Conservation (phyloP, 2,888 invertebrate genomes). For the Andrena fulva region DNA sequence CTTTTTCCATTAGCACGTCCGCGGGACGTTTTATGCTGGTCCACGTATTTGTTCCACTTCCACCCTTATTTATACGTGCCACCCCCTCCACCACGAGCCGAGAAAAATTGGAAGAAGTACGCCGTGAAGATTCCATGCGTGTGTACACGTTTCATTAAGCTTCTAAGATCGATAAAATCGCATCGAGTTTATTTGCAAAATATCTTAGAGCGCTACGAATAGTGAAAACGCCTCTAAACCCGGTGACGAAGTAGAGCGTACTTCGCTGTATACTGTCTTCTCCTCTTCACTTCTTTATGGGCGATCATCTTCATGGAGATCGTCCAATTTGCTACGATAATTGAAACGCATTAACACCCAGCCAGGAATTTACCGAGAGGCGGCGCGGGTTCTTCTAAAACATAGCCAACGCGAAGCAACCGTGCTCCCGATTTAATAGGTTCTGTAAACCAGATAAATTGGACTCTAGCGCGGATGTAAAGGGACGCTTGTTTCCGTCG, state of each 20-base stretch:
- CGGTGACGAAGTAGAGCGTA: not conserved
- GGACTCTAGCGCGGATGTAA: constrained; percentile 63
- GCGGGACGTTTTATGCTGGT: constrained; percentile 34
- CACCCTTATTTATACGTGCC: constrained; percentile 21
- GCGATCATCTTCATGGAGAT: not conserved
- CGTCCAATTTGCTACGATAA: not conserved
- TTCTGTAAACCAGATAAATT: constrained; percentile 67
- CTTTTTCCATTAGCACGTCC: constrained; percentile 61
- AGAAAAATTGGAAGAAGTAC: constrained; percentile 2
- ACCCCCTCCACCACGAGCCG: not conserved
- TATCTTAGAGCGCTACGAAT: not conserved
- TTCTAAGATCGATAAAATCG: too few species aligned
- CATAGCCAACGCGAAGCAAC: constrained; percentile 16
- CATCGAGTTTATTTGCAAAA: not conserved
- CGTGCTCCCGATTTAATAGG: constrained; percentile 57
- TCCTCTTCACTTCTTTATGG: not conserved
- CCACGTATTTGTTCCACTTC: constrained; percentile 32
- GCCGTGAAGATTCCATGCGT: not conserved
- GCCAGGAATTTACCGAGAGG: not conserved
- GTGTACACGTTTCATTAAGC: too few species aligned
- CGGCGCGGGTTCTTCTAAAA: constrained; percentile 8
- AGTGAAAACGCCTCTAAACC: too few species aligned
- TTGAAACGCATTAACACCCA: not conserved
- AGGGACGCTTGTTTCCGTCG: constrained; percentile 76
- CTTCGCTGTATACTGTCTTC: not conserved